Evolutionary conservation across 2,797 vertebrate genomes (phyloP).

Genomic region (Scyliorhinus canicula): DNA sequence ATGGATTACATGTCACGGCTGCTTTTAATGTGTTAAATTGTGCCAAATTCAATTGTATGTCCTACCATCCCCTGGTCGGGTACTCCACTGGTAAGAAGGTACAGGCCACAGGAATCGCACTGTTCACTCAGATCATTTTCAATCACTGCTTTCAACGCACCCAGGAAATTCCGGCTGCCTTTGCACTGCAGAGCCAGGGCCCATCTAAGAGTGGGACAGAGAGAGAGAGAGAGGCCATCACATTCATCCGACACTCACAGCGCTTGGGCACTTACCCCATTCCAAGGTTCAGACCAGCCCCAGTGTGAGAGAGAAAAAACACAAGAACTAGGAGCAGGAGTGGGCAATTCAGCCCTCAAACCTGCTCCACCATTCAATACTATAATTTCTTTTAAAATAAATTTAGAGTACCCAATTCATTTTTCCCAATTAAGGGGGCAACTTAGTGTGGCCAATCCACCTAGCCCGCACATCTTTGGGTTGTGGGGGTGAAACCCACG

Average conservation of each 20-base stretch:
- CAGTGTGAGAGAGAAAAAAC: neutral
- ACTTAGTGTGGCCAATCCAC: too few species aligned
- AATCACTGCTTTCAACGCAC: conserved; percentile 58
- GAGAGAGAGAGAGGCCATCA: neutral
- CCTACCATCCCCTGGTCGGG: conserved; percentile 69
- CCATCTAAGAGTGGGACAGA: conserved; percentile 57
- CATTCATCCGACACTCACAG: neutral
- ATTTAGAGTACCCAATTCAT: too few species aligned
- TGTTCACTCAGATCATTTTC: conserved; percentile 59
- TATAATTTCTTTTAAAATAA: too few species aligned
- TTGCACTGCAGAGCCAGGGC: conserved; percentile 54
- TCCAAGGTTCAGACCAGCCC: neutral
- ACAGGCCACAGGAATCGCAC: conserved; percentile 61
- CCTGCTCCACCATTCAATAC: too few species aligned
- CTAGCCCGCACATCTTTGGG: too few species aligned
- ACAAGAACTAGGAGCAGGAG: too few species aligned
- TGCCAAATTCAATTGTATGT: neutral
- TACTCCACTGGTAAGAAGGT: conserved; percentile 67
- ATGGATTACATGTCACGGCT: neutral
- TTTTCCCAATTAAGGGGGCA: too few species aligned
- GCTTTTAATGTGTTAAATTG: neutral
- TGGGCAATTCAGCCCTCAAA: too few species aligned
- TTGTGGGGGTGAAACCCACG: too few species aligned
- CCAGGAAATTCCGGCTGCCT: conserved; percentile 62
- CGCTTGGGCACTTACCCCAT: neutral